Evolutionary conservation across 1,140 invertebrate genomes (phyloP).

Genomic region (Aphaenogaster floridana): DNA sequence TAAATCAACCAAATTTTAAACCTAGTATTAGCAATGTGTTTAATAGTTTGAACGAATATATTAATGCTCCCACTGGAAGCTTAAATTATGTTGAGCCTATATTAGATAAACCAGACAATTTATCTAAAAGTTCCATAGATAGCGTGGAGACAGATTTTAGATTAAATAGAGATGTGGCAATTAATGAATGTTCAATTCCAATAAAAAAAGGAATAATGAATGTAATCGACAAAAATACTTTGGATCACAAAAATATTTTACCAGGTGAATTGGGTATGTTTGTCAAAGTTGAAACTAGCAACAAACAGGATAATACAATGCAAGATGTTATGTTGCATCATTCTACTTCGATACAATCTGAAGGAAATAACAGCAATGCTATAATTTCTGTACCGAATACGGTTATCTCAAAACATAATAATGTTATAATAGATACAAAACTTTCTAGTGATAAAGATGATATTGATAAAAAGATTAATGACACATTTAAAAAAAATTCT

Average conservation of each 20-base stretch:
- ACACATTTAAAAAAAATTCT: slow-evolving; percentile 14
- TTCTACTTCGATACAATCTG: background rate
- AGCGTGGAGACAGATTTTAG: slow-evolving; percentile 7
- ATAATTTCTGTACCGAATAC: background rate
- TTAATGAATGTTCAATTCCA: background rate
- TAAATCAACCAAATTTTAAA: slow-evolving; percentile 84
- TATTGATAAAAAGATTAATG: slow-evolving; percentile 22
- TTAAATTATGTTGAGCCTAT: slow-evolving; percentile 72
- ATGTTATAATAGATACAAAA: background rate
- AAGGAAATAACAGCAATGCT: slow-evolving; percentile 6
- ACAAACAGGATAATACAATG: slow-evolving; percentile 26
- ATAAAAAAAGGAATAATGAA: background rate
- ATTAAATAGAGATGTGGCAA: background rate
- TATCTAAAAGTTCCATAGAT: slow-evolving; percentile 1
- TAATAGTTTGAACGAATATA: slow-evolving; percentile 89
- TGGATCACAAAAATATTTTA: slow-evolving; percentile 15
- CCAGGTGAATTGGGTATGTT: background rate
- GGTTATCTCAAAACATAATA: background rate
- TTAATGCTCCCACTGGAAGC: slow-evolving; percentile 85
- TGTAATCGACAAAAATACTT: background rate
- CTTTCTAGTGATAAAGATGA: background rate
- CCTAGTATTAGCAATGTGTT: slow-evolving; percentile 89
- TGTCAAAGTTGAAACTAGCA: background rate
- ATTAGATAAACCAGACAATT: slow-evolving; percentile 40
- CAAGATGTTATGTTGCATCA: slow-evolving; percentile 6